A percentile compares a stretch with the other conserved stretches of the same genome.
Evolutionary conservation across 2,888 invertebrate species (phyloP).

Genomic region (Lasius fuliginosus): DNA sequence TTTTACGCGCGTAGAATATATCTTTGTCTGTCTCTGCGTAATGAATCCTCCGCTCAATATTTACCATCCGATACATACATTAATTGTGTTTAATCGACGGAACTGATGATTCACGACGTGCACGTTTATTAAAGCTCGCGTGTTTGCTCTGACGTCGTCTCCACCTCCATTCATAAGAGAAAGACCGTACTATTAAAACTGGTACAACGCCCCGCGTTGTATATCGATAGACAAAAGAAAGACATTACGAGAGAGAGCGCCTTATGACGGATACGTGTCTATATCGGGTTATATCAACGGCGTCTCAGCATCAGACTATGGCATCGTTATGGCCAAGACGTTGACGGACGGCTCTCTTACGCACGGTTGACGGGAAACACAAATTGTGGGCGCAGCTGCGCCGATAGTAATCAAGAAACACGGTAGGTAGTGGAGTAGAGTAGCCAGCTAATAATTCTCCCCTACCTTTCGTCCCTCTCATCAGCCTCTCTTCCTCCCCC

Average conservation of each 20-base stretch:
- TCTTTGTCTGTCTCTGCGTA: background rate
- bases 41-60: background rate
- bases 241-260: constrained; percentile 33
- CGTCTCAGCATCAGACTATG: constrained; percentile 71
- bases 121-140: constrained; percentile 7
- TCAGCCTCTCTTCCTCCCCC: constrained; percentile 31
- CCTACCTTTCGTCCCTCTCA: constrained; percentile 44
- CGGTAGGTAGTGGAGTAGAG: constrained; percentile 80
- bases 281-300: constrained; percentile 73
- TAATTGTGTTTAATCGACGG: constrained; percentile 16
- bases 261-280: constrained; percentile 69
- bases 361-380: constrained; percentile 80
- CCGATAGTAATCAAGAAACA: constrained; percentile 85
- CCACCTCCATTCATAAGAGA: background rate
- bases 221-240: constrained; percentile 53
- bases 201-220: constrained; percentile 2
- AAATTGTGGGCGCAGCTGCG: constrained; percentile 84
- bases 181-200: constrained; percentile 5
- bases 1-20: background rate
- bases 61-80: background rate
- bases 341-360: constrained; percentile 85
- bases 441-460: constrained; percentile 78
- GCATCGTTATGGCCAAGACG: constrained; percentile 81
- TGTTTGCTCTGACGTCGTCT: constrained; percentile 8
- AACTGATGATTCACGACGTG: background rate